Conservation (phyloP, 2,113 vertebrate genomes). For the Reinhardtius hippoglossoides region DNA sequence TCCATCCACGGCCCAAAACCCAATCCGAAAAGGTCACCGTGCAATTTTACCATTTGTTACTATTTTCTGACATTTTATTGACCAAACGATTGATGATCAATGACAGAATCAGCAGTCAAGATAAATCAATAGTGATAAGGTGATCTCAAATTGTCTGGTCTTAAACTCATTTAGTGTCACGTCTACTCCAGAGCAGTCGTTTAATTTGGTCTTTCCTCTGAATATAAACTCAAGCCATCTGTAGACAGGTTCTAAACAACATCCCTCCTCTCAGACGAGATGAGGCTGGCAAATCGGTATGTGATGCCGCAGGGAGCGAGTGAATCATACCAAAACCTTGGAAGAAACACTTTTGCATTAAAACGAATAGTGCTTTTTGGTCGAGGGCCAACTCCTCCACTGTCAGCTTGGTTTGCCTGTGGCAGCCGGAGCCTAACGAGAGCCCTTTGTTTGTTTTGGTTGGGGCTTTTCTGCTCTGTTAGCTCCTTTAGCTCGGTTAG, state of each 20-base stretch:
- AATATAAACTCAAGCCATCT: background rate
- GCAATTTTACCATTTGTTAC: background rate
- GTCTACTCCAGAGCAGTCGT: background rate
- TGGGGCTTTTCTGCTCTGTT: constrained; percentile 64
- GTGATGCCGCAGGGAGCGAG: background rate
- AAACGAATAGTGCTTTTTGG: constrained; percentile 34
- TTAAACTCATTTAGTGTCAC: background rate
- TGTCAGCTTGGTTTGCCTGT: constrained; percentile 29
- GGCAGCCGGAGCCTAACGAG: constrained; percentile 47
- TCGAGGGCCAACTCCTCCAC: constrained; percentile 28
- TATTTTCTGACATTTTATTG: background rate
- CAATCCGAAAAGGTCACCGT: background rate
- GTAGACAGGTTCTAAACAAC: background rate
- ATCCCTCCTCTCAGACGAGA: background rate
- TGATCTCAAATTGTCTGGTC: background rate
- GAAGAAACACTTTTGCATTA: constrained; percentile 23
- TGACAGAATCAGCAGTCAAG: no score
- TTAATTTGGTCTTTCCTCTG: background rate
- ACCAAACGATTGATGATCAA: no score
- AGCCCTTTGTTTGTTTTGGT: constrained; percentile 56
- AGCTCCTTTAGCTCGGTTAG: constrained; percentile 57
- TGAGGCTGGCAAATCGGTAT: background rate
- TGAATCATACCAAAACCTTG: constrained; percentile 15
- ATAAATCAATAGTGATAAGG: background rate
- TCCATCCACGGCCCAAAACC: background rate